Conservation (phyloP, 2,888 invertebrate species). For the Cantharis lateralis region DNA sequence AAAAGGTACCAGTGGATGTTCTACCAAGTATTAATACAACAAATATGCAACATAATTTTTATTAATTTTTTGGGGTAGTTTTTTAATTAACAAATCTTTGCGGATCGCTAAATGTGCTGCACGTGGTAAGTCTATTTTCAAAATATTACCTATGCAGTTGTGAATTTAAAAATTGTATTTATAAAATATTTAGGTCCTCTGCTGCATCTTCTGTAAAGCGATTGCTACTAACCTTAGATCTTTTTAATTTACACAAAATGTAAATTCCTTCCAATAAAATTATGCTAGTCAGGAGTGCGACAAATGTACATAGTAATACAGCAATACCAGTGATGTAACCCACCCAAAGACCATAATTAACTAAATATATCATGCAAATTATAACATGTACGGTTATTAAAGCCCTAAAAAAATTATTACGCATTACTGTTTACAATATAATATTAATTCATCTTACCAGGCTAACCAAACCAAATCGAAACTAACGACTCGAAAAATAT, state of each 20-base stretch:
- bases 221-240: background rate
- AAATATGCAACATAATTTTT: too few species aligned
- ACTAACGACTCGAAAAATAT: background rate
- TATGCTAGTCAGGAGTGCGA: conserved; percentile 29
- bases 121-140: too few species aligned
- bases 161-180: too few species aligned
- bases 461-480: background rate
- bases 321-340: conserved; percentile 15
- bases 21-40: too few species aligned
- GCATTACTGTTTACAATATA: background rate
- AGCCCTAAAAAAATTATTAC: conserved; percentile 5
- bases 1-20: too few species aligned
- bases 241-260: background rate
- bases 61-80: too few species aligned
- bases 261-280: background rate
- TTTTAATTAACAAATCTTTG: too few species aligned
- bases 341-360: conserved; percentile 33
- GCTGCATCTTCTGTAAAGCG: too few species aligned
- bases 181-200: too few species aligned
- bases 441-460: background rate
- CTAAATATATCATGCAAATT: conserved; percentile 20
- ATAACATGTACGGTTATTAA: conserved; percentile 17
- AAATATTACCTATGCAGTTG: too few species aligned
- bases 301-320: conserved; percentile 25
- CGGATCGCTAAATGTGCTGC: too few species aligned